A percentile compares a stretch with the other conserved stretches of the same genome.
Evolutionary conservation across 1,140 invertebrate species (phyloP).

Genomic region (Trichomalopsis sarcophagae): DNA sequence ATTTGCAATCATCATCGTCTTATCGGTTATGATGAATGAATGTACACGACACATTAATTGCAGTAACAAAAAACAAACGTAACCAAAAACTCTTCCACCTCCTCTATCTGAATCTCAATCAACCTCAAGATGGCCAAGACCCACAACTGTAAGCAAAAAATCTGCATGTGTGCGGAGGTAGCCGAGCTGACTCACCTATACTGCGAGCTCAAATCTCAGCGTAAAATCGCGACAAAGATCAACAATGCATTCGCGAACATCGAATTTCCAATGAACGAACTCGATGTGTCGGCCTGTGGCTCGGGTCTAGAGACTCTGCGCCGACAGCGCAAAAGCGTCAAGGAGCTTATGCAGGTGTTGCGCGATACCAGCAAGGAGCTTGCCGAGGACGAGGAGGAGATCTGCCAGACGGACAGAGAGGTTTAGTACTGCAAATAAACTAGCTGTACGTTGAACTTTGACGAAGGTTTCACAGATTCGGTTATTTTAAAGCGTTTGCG

Average conservation of each 20-base stretch:
- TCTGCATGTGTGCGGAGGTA: not conserved
- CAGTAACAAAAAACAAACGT: not conserved
- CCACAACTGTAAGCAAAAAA: not conserved
- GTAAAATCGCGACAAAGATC: not conserved
- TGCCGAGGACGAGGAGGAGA: not conserved
- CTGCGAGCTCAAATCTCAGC: not conserved
- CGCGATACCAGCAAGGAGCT: not conserved
- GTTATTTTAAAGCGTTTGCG: no score
- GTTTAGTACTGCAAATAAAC: not conserved
- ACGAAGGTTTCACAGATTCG: not conserved
- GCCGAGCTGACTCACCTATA: not conserved
- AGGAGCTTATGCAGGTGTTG: not conserved
- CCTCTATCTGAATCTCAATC: not conserved
- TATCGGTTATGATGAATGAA: not conserved
- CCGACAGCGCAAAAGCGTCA: not conserved
- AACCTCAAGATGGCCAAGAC: not conserved
- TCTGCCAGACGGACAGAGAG: constrained; percentile 12
- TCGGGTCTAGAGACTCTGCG: not conserved
- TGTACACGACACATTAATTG: no score
- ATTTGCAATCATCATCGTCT: no score
- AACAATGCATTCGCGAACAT: no score
- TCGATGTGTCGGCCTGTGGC: not conserved
- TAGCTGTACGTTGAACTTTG: no score
- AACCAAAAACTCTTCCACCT: not conserved
- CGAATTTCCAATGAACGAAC: not conserved